Evolutionary conservation across 1,140 invertebrate species (phyloP), one percentile per base, ranked within the genome.

Genomic region (Hycleus cichorii): DNA sequence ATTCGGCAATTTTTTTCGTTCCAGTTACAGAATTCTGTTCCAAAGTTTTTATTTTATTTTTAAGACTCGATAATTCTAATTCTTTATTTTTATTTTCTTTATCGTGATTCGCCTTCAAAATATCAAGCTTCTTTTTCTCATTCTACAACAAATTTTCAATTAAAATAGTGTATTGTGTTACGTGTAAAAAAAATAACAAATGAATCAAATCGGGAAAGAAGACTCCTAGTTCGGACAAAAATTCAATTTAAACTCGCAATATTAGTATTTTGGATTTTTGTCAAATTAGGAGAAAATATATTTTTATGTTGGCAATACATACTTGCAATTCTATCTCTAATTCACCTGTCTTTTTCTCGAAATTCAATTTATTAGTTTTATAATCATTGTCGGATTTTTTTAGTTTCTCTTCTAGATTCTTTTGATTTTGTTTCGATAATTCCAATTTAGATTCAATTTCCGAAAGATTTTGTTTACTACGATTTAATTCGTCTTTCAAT

Each of bases 71-170:
- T 42, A 90, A 68, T 71, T 89, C 86, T 4, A 78, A 74, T 63
- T 88, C 86, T 65, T 81, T 81, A 60, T 80, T 81, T 67, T 81
- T 82, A n/a, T 78, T 68, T 64, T 83, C 80, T 64, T 80, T 81
- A 45, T 84, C 82, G 42, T 81, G 77, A 47, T 80, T 78, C 11
- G 73, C 64, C 65, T 85, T 83, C 67, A 83, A 73, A 47, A 82
- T 69, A 52, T 86, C 84, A 44, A 80, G 52, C 68, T 80, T 81
- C 64, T 83, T 84, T 53, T 77, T 77, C 69, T 87, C 84, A 54
- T 81, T 79, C 82, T 84, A 55, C 46, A 62, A 64, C 57, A 56
- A 47, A 53, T 61, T 43, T 47, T 48, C 47, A 32, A 46, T 25
- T 40, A 47, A 52, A 53, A 9, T 49, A 53, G 39, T 40, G 38